These are phyloP conservation scores for Nothura maculosa DNA, from an alignment of 2,797 vertebrate species.

Conservation along the genomic window DNA sequence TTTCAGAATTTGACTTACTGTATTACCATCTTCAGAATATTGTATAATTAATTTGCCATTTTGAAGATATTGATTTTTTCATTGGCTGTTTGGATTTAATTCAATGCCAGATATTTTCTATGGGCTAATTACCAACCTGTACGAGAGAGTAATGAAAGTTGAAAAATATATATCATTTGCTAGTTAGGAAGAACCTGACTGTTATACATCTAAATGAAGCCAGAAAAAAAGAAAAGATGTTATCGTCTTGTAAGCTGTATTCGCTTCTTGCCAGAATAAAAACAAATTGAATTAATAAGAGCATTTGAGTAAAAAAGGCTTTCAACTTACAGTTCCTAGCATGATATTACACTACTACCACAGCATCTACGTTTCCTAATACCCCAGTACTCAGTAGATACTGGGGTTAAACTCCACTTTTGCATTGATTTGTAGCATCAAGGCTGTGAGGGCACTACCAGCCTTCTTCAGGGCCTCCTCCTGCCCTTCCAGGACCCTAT, in stretches of 20 bases:
- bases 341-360: background rate
- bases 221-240: background rate
- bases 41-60: background rate
- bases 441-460: rapidly evolving
- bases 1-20: background rate
- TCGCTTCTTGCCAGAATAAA: background rate
- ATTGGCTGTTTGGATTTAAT: conserved; percentile 21
- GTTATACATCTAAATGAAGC: background rate
- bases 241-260: background rate
- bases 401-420: rapidly evolving
- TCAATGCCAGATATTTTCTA: conserved; percentile 7
- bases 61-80: conserved; percentile 27
- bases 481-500: background rate
- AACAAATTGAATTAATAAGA: background rate
- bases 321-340: background rate
- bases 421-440: background rate
- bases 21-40: background rate
- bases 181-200: conserved; percentile 7
- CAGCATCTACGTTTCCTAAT: background rate
- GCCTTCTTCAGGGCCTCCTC: background rate
- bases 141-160: background rate
- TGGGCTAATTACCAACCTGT: conserved; percentile 29
- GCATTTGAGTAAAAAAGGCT: background rate
- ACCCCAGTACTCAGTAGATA: rapidly evolving
- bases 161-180: background rate